These are phyloP conservation scores for Zosterops pallidus DNA, from an alignment of 2,113 vertebrate species.

Conservation along the genomic window DNA sequence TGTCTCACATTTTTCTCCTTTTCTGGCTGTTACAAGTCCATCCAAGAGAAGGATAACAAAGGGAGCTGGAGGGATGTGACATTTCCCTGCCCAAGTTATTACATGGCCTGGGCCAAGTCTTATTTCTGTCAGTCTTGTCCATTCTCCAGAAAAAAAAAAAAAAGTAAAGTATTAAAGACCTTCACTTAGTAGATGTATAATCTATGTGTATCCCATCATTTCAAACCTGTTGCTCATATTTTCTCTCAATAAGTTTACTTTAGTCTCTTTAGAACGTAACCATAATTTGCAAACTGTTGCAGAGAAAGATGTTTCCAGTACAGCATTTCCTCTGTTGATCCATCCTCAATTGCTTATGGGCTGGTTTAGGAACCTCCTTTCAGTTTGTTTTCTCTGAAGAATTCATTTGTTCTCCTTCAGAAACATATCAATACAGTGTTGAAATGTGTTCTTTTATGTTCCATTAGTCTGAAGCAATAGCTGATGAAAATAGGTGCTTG, in stretches of 20 bases:
- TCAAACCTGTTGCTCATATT: neutral
- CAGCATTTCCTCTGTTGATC: neutral
- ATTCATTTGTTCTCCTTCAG: neutral
- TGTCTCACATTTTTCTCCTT: neutral
- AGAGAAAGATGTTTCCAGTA: neutral
- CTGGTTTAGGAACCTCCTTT: neutral
- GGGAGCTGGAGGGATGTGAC: neutral
- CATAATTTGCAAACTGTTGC: neutral
- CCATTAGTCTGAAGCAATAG: neutral
- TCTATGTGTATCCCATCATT: rapidly evolving
- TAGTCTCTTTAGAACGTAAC: neutral
- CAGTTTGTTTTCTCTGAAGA: neutral
- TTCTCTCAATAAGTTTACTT: neutral
- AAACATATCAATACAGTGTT: neutral
- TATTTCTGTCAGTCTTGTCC: neutral
- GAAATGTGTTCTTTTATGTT: neutral
- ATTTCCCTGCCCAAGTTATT: neutral
- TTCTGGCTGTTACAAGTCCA: neutral
- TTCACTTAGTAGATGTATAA: neutral
- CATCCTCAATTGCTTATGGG: neutral
- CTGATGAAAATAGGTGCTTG: neutral
- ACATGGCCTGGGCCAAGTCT: neutral
- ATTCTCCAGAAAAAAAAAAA: neutral
- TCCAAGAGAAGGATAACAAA: neutral
- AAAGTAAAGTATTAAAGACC: neutral